A percentile compares a stretch with the other conserved stretches of the same genome.
Conservation (phyloP, 2,113 vertebrate genomes). For the Holacanthus passer region DNA sequence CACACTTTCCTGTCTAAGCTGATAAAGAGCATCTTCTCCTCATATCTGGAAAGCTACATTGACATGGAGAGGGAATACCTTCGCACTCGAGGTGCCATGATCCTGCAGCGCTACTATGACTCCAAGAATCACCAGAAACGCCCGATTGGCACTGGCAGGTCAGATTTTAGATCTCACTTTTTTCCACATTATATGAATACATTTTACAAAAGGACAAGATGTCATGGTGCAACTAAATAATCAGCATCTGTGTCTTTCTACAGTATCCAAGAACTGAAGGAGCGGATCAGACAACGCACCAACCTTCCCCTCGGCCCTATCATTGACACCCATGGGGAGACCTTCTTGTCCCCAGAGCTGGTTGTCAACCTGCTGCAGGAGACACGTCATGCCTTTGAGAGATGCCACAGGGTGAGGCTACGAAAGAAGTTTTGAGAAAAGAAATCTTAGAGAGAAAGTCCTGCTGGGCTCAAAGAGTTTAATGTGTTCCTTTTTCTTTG, state of each 20-base stretch:
- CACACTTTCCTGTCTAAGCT: conserved; percentile 99
- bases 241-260: conserved; percentile 10
- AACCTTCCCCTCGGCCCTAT: conserved; percentile 94
- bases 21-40: conserved; percentile 98
- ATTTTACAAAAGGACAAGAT: background rate
- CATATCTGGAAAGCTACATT: conserved; percentile 98
- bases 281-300: conserved; percentile 94
- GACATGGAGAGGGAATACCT: conserved; percentile 97
- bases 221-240: background rate
- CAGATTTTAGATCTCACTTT: conserved; percentile 50
- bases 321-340: conserved; percentile 98
- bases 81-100: conserved; percentile 93
- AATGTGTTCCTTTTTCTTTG: background rate
- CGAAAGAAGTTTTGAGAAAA: background rate
- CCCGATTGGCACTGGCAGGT: conserved; percentile 94
- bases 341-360: conserved; percentile 96
- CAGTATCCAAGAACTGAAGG: conserved; percentile 98
- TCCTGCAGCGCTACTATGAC: conserved; percentile 97
- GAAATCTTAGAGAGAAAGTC: background rate
- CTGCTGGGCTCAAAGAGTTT: background rate
- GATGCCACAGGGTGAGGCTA: conserved; percentile 93
- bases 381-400: conserved; percentile 98
- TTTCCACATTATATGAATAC: background rate
- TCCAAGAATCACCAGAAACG: conserved; percentile 99
- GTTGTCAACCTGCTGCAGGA: conserved; percentile 98